Percentiles rank a stretch among this genome's conserved stretches.
Evolutionary conservation across 1,140 invertebrate genomes (phyloP).

Genomic region (Diorhabda sublineata): DNA sequence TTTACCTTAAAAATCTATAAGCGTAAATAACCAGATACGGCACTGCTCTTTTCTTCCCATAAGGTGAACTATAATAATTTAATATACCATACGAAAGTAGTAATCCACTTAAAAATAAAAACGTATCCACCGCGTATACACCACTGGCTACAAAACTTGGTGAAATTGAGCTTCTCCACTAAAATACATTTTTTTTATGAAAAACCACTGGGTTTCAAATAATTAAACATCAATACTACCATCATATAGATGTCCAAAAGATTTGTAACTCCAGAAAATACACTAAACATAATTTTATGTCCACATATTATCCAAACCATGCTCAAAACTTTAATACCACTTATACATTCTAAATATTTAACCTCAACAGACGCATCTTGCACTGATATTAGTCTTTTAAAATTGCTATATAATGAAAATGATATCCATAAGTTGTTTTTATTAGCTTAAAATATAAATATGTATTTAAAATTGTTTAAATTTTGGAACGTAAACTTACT

Average conservation of each 20-base stretch:
- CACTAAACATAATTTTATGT: conserved; percentile 47
- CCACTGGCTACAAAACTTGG: conserved; percentile 40
- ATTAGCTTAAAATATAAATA: neutral
- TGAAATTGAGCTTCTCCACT: conserved; percentile 42
- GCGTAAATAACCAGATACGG: conserved; percentile 23
- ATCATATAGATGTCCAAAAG: neutral
- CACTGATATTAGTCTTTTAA: conserved; percentile 23
- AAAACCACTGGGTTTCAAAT: neutral
- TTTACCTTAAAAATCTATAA: conserved; percentile 26
- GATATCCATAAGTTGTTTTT: conserved; percentile 29
- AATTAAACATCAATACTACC: neutral
- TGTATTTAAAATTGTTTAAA: neutral
- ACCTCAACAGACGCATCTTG: conserved; percentile 6
- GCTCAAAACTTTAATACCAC: conserved; percentile 58
- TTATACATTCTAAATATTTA: conserved; percentile 48
- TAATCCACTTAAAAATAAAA: conserved; percentile 55
- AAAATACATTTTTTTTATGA: neutral
- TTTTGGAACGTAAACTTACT: conserved; percentile 4
- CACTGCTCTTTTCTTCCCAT: conserved; percentile 13
- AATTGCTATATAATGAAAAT: conserved; percentile 47
- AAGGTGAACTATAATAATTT: conserved; percentile 26
- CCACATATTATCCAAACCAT: conserved; percentile 67
- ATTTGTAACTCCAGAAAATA: conserved; percentile 28
- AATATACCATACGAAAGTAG: conserved; percentile 54
- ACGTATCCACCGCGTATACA: conserved; percentile 54